Evolutionary conservation across 1,140 invertebrate species (phyloP).

Genomic region (Drosophila guanche): DNA sequence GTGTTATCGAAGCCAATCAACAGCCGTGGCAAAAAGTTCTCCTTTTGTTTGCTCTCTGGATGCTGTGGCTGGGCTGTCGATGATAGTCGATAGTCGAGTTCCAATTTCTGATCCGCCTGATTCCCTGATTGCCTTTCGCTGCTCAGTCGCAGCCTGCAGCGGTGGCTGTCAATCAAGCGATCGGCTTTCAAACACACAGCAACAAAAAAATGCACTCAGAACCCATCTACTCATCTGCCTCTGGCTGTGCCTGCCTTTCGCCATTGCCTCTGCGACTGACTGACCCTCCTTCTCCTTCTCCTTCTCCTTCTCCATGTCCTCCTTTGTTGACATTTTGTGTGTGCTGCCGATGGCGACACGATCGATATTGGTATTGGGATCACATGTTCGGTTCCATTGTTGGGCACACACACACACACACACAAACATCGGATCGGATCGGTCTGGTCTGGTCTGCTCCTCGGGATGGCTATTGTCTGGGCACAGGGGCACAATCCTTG

Average conservation of each 20-base stretch:
- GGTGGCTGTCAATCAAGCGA: conserved; percentile 49
- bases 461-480: neutral
- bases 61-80: no score
- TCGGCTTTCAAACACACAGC: conserved; percentile 36
- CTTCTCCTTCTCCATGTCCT: neutral
- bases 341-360: conserved; percentile 54
- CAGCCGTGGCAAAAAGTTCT: no score
- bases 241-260: conserved; percentile 6
- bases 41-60: conserved; percentile 2
- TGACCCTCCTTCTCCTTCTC: neutral
- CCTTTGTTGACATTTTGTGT: conserved; percentile 48
- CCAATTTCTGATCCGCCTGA: conserved; percentile 41
- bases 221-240: conserved; percentile 24
- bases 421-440: neutral
- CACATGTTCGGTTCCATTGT: conserved; percentile 35
- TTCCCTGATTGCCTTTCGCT: conserved; percentile 4
- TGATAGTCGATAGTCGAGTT: conserved; percentile 44
- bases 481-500: conserved; percentile 27
- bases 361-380: conserved; percentile 42
- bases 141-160: neutral
- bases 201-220: conserved; percentile 30
- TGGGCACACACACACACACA: neutral
- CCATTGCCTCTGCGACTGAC: conserved; percentile 8
- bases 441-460: neutral
- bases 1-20: no score